Evolutionary conservation across 2,797 vertebrate genomes (phyloP).

Genomic region (Cichlasoma orientale): DNA sequence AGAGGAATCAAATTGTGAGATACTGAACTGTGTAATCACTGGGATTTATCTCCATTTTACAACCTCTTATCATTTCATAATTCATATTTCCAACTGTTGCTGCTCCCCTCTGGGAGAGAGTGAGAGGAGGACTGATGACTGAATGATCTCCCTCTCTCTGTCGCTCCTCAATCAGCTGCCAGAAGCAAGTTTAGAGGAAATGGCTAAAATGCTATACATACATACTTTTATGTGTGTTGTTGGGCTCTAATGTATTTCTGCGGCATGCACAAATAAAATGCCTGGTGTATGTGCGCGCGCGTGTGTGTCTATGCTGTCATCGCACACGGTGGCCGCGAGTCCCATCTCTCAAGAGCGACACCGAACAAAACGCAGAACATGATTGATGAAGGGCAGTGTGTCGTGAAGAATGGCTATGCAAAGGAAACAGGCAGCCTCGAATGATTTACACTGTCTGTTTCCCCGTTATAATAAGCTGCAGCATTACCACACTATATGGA

Average conservation of each 20-base stretch:
- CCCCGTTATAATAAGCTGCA: conserved; percentile 54
- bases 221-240: background rate
- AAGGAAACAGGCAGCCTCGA: conserved; percentile 64
- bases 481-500: conserved; percentile 55
- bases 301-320: background rate
- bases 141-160: conserved; percentile 17
- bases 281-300: background rate
- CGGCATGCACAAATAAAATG: background rate
- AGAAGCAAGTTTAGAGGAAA: conserved; percentile 25
- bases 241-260: background rate
- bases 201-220: conserved; percentile 1
- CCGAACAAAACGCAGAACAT: conserved; percentile 33
- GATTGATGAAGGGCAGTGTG: conserved; percentile 70
- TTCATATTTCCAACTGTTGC: conserved; percentile 76
- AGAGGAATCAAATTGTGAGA: conserved; percentile 66
- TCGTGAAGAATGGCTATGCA: conserved; percentile 62
- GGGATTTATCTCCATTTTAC: conserved; percentile 77
- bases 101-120: conserved; percentile 53
- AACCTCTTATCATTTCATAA: conserved; percentile 75
- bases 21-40: conserved; percentile 71
- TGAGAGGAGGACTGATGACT: conserved; percentile 44
- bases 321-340: background rate
- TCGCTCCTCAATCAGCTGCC: conserved; percentile 35
- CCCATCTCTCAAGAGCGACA: conserved; percentile 23
- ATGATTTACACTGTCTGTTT: conserved; percentile 71